Percentiles rank a stretch among this genome's conserved stretches.
Conservation (phyloP, 2,797 vertebrate species). For the Bufotes viridis region DNA sequence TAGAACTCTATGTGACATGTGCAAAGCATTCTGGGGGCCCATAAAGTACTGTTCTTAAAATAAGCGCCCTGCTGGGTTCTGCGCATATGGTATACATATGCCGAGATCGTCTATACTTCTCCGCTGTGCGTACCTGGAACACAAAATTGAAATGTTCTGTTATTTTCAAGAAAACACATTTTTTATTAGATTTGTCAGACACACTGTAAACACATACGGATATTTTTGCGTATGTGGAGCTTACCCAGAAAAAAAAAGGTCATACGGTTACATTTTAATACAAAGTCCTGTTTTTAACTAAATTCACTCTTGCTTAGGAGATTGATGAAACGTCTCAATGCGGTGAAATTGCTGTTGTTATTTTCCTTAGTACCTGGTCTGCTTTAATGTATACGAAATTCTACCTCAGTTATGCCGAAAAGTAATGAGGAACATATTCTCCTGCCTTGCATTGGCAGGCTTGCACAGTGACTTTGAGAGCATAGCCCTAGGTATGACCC, state of each 20-base stretch:
- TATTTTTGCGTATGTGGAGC: constrained; percentile 9
- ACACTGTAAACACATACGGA: constrained; percentile 38
- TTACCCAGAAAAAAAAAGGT: background rate
- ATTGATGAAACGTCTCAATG: background rate
- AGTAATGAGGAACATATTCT: constrained; percentile 5
- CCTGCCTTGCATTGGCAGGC: background rate
- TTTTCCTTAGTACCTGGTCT: background rate
- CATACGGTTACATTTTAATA: background rate
- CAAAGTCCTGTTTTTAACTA: constrained; percentile 24
- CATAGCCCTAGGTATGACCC: background rate
- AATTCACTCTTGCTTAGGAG: background rate
- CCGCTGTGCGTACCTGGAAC: constrained; percentile 25
- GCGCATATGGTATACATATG: constrained; percentile 49
- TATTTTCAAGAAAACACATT: constrained; percentile 42
- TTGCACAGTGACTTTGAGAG: background rate
- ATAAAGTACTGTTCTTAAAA: constrained; percentile 42
- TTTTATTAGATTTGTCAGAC: constrained; percentile 37
- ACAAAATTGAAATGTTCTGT: constrained; percentile 44
- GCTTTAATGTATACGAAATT: background rate
- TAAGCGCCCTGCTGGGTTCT: constrained; percentile 17
- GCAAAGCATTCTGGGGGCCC: constrained; percentile 25
- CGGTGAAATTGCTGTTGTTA: background rate
- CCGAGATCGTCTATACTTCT: constrained; percentile 4
- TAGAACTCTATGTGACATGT: constrained; percentile 35
- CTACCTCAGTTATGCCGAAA: background rate